These are phyloP conservation scores for Laupala kohalensis DNA, from an alignment of 1,140 invertebrate genomes.

Conservation along the genomic window DNA sequence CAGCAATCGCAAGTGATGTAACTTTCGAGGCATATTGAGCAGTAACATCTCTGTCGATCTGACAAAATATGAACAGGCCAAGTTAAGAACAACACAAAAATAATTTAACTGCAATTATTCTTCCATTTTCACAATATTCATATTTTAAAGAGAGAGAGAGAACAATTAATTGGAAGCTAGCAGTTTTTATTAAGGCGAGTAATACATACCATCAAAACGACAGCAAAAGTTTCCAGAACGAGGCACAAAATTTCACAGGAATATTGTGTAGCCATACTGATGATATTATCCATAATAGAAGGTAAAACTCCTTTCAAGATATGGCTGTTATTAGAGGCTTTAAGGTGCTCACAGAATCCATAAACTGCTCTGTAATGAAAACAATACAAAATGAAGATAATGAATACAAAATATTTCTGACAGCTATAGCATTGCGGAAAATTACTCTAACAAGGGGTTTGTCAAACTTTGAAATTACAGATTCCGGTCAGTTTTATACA, in stretches of 20 bases:
- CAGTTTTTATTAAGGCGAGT: no score
- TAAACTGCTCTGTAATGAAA: constrained; percentile 30
- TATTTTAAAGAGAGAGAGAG: no score
- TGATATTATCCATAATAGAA: constrained; percentile 35
- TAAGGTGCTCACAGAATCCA: constrained; percentile 42
- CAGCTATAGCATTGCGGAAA: no score
- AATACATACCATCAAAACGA: constrained; percentile 45
- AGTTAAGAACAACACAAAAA: no score
- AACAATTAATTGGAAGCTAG: no score
- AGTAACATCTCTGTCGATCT: constrained; percentile 56
- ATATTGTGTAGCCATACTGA: constrained; percentile 35
- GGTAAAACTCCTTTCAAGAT: constrained; percentile 35
- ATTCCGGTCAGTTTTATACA: no score
- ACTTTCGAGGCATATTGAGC: constrained; percentile 50
- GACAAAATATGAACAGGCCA: no score
- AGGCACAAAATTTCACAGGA: constrained; percentile 48
- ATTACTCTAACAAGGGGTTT: no score
- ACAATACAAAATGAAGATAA: neutral
- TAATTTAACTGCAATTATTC: no score
- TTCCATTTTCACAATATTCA: no score
- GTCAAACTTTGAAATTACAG: no score
- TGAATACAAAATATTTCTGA: no score
- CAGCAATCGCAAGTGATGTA: constrained; percentile 53
- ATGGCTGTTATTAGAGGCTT: constrained; percentile 27
- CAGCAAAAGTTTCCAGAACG: constrained; percentile 50